phyloP scores from a whole-genome alignment of 2,113 vertebrate genomes.

The Cavia aperea region DNA sequence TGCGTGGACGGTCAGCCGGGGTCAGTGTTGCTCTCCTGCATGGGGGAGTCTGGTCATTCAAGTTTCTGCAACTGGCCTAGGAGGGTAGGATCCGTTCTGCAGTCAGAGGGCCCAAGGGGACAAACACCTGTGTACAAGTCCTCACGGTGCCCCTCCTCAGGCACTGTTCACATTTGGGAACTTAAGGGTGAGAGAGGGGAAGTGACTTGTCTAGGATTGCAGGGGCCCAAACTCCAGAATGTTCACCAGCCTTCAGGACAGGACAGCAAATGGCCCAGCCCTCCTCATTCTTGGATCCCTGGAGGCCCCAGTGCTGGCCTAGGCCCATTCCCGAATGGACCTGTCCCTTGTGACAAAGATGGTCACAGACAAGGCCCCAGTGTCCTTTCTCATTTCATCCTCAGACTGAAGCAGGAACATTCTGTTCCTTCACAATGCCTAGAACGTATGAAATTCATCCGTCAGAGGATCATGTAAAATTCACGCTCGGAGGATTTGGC shows the following conservation, averaged over 20 bases:
- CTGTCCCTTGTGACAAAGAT: too few species aligned
- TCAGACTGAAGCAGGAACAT: background rate
- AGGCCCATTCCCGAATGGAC: background rate
- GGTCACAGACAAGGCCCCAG: background rate
- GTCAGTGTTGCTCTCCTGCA: background rate
- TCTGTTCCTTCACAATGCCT: background rate
- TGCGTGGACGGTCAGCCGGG: rapidly evolving
- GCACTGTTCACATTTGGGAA: background rate
- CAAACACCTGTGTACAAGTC: background rate
- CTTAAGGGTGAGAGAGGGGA: background rate
- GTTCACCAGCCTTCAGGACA: background rate
- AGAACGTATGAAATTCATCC: background rate
- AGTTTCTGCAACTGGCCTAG: background rate
- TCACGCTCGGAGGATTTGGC: background rate
- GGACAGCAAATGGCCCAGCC: background rate
- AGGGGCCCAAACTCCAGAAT: background rate
- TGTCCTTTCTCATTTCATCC: too few species aligned
- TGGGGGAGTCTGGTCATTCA: background rate
- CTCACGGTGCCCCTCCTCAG: background rate
- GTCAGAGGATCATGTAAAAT: background rate
- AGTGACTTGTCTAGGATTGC: background rate
- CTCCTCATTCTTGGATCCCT: too few species aligned
- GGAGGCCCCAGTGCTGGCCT: background rate
- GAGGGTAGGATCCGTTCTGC: background rate
- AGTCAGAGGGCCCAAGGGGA: background rate